Base-by-base conservation (phyloP, 2,797 vertebrate species). In the Cygnus olor region DNA sequence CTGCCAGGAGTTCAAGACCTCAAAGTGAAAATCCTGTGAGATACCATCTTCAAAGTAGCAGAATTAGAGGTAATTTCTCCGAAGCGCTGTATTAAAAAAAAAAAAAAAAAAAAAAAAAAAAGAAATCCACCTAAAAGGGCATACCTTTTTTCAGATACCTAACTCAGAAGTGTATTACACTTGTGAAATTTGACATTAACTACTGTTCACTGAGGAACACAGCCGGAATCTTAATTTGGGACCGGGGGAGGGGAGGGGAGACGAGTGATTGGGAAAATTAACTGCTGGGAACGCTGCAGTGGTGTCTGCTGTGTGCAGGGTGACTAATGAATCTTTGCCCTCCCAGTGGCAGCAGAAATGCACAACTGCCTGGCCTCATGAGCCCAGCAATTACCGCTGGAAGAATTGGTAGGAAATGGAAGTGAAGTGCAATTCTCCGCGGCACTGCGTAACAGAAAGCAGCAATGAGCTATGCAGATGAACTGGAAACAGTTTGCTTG, bases 1-100 rank as follows among this genome's bases (percentile, higher is more conserved):
- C 93, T 92, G 94, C 94, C 61, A 92, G 89, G 95, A 96, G 95
- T 96, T 95, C 93, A 95, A 89, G 93, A 92, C 90, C 95, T 96
- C 94, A 87, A 57, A 95, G 95, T 88, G 93, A 95, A 95, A 95
- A 96, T 96, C 90, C 88, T 89, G 73, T 69, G 92, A 96, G 92
- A 95, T 92, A 85, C 69, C 77, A 3, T 94, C 95, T 96, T 97
- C 93, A 93, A 93, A 97, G 94, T 53, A 85, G 76, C 85, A 96
- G 92, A 92, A 96, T 95, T 95, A 93, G 94, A 92, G 70, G 80
- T 78, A 92, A 92, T 95, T 95, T 95, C 84, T 95, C 87, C 58
- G 81, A 93, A 94, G 87, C 49, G 24, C 85, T 70, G 58, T 66
- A 34, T 90, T 85, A 57, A 44, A 21, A 71, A 74, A 68, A 45